A percentile compares a stretch with the other conserved stretches of the same genome.
phyloP scores from a whole-genome alignment of 2,113 vertebrate species.

The Leptosomus discolor region DNA sequence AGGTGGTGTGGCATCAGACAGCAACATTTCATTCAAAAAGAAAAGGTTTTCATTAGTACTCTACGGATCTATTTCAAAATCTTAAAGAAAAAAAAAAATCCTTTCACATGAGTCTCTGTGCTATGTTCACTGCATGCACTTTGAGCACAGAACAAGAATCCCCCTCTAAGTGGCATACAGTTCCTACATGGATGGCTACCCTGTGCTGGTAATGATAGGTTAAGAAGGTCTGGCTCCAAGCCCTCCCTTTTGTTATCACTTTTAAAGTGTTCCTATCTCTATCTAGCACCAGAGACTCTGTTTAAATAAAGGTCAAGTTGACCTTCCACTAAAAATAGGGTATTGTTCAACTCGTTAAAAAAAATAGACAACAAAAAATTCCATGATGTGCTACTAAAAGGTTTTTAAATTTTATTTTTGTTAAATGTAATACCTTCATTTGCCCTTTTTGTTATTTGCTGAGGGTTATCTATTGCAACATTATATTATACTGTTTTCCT shows the following conservation, averaged over 20 bases:
- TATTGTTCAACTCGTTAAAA: background rate
- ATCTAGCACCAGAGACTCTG: background rate
- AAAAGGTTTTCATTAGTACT: background rate
- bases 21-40: background rate
- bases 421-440: background rate
- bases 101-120: background rate
- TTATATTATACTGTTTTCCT: background rate
- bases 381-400: background rate
- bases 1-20: background rate
- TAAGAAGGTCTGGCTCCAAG: slow-evolving; percentile 55
- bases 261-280: slow-evolving; percentile 44
- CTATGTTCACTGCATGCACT: background rate
- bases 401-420: background rate
- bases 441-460: background rate
- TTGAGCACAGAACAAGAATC: background rate
- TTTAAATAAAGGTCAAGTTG: slow-evolving; percentile 45
- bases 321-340: slow-evolving; percentile 61
- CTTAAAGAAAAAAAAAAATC: background rate
- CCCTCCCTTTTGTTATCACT: slow-evolving; percentile 44
- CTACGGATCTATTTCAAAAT: background rate
- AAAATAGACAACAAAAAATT: background rate
- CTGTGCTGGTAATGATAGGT: background rate
- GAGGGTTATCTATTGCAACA: background rate
- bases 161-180: background rate
- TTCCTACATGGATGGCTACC: background rate